Evolutionary conservation across 2,888 invertebrate genomes (phyloP), one percentile per base, ranked within the genome.

Genomic region (Agrochola lota): DNA sequence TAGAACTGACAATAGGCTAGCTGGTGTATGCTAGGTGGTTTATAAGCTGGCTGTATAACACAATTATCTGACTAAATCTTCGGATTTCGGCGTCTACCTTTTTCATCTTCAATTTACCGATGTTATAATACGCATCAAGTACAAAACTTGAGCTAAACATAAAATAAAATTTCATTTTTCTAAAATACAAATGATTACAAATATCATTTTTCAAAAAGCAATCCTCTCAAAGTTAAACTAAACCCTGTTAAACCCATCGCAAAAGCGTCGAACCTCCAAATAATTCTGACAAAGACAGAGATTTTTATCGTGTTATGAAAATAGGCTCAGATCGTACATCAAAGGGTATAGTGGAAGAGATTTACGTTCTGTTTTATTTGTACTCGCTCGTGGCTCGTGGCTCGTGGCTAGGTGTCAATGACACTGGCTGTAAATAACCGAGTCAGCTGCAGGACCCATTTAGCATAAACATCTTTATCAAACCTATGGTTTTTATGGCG

Each of bases 321-420:
- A 85, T 87, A 80, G 85, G 77, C 71, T 67, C 55, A 57, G 74
- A 70, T 86, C 87, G 79, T 91, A 89, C 80, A 88, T 91, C 90
- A 91, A 85, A 87, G 76, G 85, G 86, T 87, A 86, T 82, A 84
- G 73, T 73, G 80, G 76, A 75, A 84, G 71, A 82, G 78, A 88
- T 89, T 84, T 86, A 85, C 66, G 80, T 57, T 35, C 63, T 52
- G 71, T 87, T 77, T 81, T 83, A 85, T 85, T 77, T 81, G 57
- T 77, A 63, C 75, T 81, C 46, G 63, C 75, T 75, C 40, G 52
- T 74, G 63, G 35, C n/a, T 75, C 52, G 26, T 40, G 49, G 55
- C 40, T 75, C 52, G 26, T 52, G 49, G 55, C 49, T 55, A 40
- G 68, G 77, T 88, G 91, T 90, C 90, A 87, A 72, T 78, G 91